Evolutionary conservation across 2,113 vertebrate genomes (phyloP), one percentile per base, ranked within the genome.

Genomic region (Cheilinus undulatus): DNA sequence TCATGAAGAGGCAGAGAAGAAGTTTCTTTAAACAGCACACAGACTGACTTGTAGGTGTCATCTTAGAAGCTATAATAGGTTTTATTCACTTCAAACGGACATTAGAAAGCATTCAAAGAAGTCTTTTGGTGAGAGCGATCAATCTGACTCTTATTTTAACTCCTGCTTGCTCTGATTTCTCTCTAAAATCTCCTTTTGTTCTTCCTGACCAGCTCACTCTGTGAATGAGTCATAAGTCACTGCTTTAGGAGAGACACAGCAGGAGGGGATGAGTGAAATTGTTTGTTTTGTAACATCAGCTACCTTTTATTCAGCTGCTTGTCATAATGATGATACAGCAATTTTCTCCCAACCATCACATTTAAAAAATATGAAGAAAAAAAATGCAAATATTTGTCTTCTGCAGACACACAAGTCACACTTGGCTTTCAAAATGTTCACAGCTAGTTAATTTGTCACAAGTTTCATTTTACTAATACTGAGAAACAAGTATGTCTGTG

Each of bases 161-260:
- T 80, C 62, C 42, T 40, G 48, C 56, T 72, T 7, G 2, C 60
- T 88, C 61, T 80, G 61, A 89, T 85, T 64, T 79, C 52, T 56
- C 22, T 12, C 70, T 71, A 24, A 74, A 78, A 61, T 50, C 53
- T 86, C 32, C 53, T 53, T 89, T 84, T 86, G 77, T 85, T 85
- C 73, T 69, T 71, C 43, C 68, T 51, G 71, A 83, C 79, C 61
- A 67, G 40, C 77, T 84, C 75, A 38, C 42, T 82, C 68, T 72
- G 76, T 36, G 78, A 61, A 66, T 82, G 86, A 87, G 70, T 87
- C 84, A 87, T 61, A 64, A 80, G 64, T 83, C 66, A 54, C 54
- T 43, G 71, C 69, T 40, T 79, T 45, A 56, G 62, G 48, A 67
- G 64, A 3, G 63, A 38, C 19, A 12, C 77, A 57, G 76, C 63